phyloP scores from a whole-genome alignment of 2,113 vertebrate species.

The Verasper variegatus region DNA sequence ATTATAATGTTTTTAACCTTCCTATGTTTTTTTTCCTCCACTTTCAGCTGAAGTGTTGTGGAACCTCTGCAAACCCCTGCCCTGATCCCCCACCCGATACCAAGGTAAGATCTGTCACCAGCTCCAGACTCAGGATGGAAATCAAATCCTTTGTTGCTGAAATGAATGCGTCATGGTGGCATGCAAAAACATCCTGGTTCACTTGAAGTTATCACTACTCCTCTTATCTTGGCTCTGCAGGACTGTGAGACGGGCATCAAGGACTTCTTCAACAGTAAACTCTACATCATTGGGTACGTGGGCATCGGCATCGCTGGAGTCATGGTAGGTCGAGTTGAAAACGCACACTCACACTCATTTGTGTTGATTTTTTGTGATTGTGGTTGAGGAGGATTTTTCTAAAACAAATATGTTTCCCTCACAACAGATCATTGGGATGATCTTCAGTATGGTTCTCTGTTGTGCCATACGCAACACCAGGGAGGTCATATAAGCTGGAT shows the following conservation, averaged over 20 bases:
- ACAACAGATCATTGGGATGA: constrained; percentile 95
- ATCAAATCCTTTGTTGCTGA: constrained; percentile 6
- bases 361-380: no score
- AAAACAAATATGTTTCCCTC: not conserved
- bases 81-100: constrained; percentile 9
- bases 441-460: constrained; percentile 98
- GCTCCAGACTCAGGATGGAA: not conserved
- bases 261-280: constrained; percentile 86
- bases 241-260: constrained; percentile 89
- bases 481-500: constrained; percentile 88
- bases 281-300: constrained; percentile 92
- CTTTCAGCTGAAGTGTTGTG: constrained; percentile 77
- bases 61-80: constrained; percentile 57
- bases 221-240: constrained; percentile 70
- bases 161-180: not conserved
- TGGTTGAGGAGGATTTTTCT: not conserved
- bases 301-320: constrained; percentile 93
- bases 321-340: constrained; percentile 86
- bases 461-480: constrained; percentile 94
- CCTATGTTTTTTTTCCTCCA: not conserved
- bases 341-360: accelerated
- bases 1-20: not conserved
- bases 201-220: not conserved
- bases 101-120: constrained; percentile 54
- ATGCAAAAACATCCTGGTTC: not conserved